Base-by-base conservation (phyloP, 2,888 invertebrate genomes). In the Branchipolynoe longqiensis region DNA sequence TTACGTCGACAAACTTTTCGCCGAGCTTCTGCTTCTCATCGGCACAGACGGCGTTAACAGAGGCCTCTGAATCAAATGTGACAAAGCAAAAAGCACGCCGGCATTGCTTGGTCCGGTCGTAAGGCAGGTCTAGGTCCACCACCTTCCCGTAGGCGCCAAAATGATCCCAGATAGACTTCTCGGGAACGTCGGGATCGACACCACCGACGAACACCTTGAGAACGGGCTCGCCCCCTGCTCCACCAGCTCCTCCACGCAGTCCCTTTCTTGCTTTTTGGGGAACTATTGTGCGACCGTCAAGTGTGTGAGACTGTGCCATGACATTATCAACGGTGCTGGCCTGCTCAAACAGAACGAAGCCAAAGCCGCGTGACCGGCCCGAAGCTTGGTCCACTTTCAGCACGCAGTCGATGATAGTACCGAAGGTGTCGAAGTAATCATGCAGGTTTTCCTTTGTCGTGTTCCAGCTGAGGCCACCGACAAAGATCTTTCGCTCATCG, bases 381-480 rank as follows among this genome's bases (percentile, higher is more conserved):
- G 98, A 98, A 94, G 97, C 97, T 83, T 97, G 97, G 94, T 99
- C 98, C 94, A 98, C 98, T 95, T 99, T 99, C 87, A 99, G 97
- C 95, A 97, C 98, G 94, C 98, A 97, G 94, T 97, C 98, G 93
- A 97, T 97, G 90, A 99, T 98, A 93, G 97, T 97, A 85, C 98
- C 98, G 94, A 96, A 98, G 91, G 96, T 96, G 90, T 97, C 96
- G 94, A 99, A 98, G 94, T 99, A 98, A 91, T 98, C 98, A 92
- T 97, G 96, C 90, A 98, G 95, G 95, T 98, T 98, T 96, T 97
- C 98, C 95, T 98, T 98, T 94, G 98, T 97, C 78, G 98, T 98
- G 95, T 98, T 98, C 98, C 98, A 98, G 96, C 98, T 98, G 91
- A 99, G 95, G 90, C 98, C 98, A 93, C 99, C 99, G 95, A 99